phyloP scores from a whole-genome alignment of 2,113 vertebrate species.

The Circaetus cinerascens region DNA sequence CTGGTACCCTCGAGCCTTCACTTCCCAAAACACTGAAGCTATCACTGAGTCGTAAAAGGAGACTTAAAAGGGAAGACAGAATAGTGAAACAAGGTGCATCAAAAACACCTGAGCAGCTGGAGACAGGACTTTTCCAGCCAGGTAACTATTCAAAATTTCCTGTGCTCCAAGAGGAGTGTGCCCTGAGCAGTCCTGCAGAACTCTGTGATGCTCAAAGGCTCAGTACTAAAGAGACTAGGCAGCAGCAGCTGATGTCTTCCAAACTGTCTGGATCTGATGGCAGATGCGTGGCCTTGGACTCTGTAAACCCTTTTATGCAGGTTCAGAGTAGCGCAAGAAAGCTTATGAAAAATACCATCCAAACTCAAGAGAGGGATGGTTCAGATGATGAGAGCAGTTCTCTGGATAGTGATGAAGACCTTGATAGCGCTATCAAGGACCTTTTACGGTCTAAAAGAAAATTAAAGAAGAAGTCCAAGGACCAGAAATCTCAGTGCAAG shows the following conservation, averaged over 20 bases:
- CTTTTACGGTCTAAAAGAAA: slow-evolving; percentile 89
- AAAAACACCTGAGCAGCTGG: slow-evolving; percentile 4
- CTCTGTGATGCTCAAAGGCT: not conserved
- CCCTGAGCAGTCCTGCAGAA: not conserved
- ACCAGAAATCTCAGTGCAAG: slow-evolving; percentile 73
- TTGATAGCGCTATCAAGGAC: slow-evolving; percentile 92
- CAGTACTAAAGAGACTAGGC: not conserved
- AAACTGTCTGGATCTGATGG: not conserved
- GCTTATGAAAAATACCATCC: not conserved
- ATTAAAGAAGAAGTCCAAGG: slow-evolving; percentile 81
- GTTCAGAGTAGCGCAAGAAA: not conserved
- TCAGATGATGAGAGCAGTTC: slow-evolving; percentile 93
- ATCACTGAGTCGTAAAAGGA: slow-evolving; percentile 72
- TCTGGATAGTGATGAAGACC: slow-evolving; percentile 93
- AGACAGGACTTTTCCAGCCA: not conserved
- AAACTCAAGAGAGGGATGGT: not conserved
- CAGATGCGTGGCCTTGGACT: not conserved
- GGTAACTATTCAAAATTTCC: not conserved
- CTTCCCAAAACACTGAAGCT: slow-evolving; percentile 47
- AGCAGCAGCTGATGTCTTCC: not conserved
- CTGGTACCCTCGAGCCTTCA: not conserved
- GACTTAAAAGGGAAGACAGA: slow-evolving; percentile 46
- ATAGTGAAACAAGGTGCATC: not conserved
- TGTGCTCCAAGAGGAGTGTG: not conserved
- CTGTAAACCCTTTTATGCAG: not conserved